These are phyloP conservation scores for Scrobipalpa costella DNA, from an alignment of 2,888 invertebrate species.

Conservation along the genomic window DNA sequence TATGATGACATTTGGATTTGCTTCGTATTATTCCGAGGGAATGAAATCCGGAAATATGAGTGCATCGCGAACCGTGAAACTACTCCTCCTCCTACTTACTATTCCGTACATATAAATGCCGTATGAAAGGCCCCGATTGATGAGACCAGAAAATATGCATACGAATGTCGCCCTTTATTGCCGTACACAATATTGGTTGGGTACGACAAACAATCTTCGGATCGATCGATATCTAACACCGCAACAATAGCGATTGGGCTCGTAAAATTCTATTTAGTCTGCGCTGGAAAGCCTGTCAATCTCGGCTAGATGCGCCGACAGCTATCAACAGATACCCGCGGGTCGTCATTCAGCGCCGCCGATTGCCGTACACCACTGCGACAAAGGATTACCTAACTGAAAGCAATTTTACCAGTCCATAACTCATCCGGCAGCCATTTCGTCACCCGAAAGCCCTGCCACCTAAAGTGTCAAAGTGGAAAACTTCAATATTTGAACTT, in stretches of 20 bases:
- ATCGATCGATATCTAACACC: constrained; percentile 7
- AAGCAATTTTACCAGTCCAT: constrained; percentile 56
- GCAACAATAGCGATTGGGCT: constrained; percentile 33
- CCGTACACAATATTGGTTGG: not conserved
- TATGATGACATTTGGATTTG: constrained; percentile 61
- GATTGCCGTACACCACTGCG: constrained; percentile 46
- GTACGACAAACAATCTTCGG: constrained; percentile 5
- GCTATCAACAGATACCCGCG: constrained; percentile 59
- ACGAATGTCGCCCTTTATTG: not conserved
- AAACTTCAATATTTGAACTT: constrained; percentile 37
- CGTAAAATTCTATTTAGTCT: constrained; percentile 53
- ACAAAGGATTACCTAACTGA: constrained; percentile 56
- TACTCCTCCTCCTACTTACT: constrained; percentile 44
- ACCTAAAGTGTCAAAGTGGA: constrained; percentile 31
- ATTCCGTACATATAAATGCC: not conserved
- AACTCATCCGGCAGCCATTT: constrained; percentile 48
- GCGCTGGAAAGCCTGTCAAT: constrained; percentile 54
- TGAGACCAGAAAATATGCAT: not conserved
- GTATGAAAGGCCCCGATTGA: not conserved
- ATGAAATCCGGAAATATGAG: constrained; percentile 65
- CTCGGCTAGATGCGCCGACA: constrained; percentile 50
- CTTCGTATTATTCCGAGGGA: constrained; percentile 39
- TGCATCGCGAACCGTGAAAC: constrained; percentile 52
- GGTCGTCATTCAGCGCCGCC: constrained; percentile 47
- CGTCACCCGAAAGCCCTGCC: constrained; percentile 28